Base-by-base conservation (phyloP, 1,140 invertebrate genomes). In the Drosophila bocqueti region DNA sequence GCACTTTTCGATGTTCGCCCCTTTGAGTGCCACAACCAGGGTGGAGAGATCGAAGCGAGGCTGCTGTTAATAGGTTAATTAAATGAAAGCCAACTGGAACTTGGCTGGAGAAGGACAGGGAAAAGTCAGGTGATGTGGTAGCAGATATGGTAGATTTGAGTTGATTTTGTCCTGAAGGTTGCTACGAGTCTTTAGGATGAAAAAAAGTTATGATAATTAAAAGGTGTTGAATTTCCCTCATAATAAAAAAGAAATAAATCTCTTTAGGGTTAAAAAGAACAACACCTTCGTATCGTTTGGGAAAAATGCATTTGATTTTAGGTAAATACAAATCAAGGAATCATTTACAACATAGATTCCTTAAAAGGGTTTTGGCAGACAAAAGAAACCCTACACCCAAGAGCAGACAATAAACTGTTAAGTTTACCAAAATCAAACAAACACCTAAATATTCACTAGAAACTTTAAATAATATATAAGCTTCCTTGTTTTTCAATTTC, bases 61-160 rank as follows among this genome's bases (percentile, higher is more conserved):
- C 29, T 15, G 26, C 13, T 21, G 61, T 75, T 85, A 85, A 85
- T 85, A 80, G 78, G 74, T 84, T 85, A 86, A 82, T 72, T 76
- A 55, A 76, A 75, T 85, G 57, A 64, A 46, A 18, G 55, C 57
- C 46, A 75, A 75, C 79, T 77, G 46, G 43, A 38, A 18, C 18
- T 74, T 38, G 21, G 40, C 11, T 29, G 5, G 38, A 18, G 1
- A 45, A 45, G 13, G 16, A 34, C 4, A 16, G 15, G 15, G 24
- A 42, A 42, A 40, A 58, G 11, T 58, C 61, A 40, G 54, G 21
- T 34, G 15, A 18, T 31, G 16, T 21, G 29, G 47, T 29, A n/a
- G 24, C 16, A 29, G 24, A 10, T 10, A 49, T 49, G 8, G 8
- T n/a, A 45, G 7, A 15, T 24, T 24, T 54, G 8, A 21, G 4